Evolutionary conservation across 2,888 invertebrate genomes (phyloP), one percentile per base, ranked within the genome.

Genomic region (Timema podura): DNA sequence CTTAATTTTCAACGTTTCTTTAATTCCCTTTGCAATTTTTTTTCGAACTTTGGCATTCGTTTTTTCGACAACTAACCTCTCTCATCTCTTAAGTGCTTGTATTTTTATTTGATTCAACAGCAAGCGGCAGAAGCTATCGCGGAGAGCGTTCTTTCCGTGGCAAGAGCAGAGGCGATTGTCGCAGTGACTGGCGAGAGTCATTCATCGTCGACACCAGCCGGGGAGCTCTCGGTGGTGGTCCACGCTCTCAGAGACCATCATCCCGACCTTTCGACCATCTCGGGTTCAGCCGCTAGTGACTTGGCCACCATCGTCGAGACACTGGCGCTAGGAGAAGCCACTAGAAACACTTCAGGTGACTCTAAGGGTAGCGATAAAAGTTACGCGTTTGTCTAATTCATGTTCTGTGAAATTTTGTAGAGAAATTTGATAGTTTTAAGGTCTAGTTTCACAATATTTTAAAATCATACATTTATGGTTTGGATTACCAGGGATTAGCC

Each of bases 91-190:
- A 30, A 30, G 30, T 30, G 30, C 30, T 30, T 30, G 30, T 30
- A 30, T 30, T 30, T 30, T 30, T 30, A 30, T 30, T 30, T 3
- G 1, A 30, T 30, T 30, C 30, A 30, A 48, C 78, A 86, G 84
- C 89, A 92, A 83, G 92, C 95, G 5, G 92, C 94, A 11, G 95
- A 95, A 80, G 93, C 93, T 68, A 91, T 96, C 77, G 91, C 95
- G 5, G 95, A 95, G 82, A 91, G 89, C 78, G 90, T 92, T 57
- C 82, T 92, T 74, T 89, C 89, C 64, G 87, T 90, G 67, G 90
- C 89, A 16, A 87, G 89, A 74, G 88, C 89, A 6, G 90, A 91
- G 79, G 89, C 90, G 66, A 84, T 88, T 48, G 86, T 88, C 15
- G 86, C 87, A 13, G 82, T 81, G 44, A 82, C 81, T 57, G 80